Evolutionary conservation across 2,888 invertebrate genomes (phyloP), one percentile per base, ranked within the genome.

Genomic region (Caenorhabditis japonica): DNA sequence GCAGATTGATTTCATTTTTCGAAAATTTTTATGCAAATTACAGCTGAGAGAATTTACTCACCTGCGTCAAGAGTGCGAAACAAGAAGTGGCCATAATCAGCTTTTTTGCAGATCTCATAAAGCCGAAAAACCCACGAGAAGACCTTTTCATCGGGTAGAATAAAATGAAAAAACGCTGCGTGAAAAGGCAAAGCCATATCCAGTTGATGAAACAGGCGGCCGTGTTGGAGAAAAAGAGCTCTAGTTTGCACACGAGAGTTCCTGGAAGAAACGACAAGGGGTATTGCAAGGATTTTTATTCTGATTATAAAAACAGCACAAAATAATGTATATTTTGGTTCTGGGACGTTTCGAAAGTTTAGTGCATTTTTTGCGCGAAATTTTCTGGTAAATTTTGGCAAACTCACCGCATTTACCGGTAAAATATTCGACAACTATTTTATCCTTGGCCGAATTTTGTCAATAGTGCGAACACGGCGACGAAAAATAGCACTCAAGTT

Each of bases 131-230:
- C 10, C 79, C 83, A 13, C 60, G 51, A 8, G 58, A 49, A n/a
- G 62, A 52, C 8, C 84, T 56, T 55, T 80, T 79, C 68, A 84
- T 75, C 2, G 84, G 81, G 36, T 80, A 83, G 66, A 83, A 79
- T 7, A 84, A 74, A 47, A 81, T 61, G 44, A 80, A 79, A 51
- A 78, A 83, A 36, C 84, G 69, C 47, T 84, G 84, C 10, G 79
- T 68, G 59, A 82, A 84, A 69, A 84, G 76, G 38, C 77, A 70
- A 12, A 84, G 68, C 84, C 84, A 84, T 3, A 75, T 59, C 84
- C 84, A 84, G 47, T 83, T 84, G 43, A 75, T 76, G 64, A 82
- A 84, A 38, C 82, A 82, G 15, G 82, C 77, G 1, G 81, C 80
- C 8, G 62, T 68, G 58, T 82, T 84, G 4, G 82, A 84, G 51